These are phyloP conservation scores for Drosophila obscura DNA, from an alignment of 1,140 invertebrate genomes.

Conservation along the genomic window DNA sequence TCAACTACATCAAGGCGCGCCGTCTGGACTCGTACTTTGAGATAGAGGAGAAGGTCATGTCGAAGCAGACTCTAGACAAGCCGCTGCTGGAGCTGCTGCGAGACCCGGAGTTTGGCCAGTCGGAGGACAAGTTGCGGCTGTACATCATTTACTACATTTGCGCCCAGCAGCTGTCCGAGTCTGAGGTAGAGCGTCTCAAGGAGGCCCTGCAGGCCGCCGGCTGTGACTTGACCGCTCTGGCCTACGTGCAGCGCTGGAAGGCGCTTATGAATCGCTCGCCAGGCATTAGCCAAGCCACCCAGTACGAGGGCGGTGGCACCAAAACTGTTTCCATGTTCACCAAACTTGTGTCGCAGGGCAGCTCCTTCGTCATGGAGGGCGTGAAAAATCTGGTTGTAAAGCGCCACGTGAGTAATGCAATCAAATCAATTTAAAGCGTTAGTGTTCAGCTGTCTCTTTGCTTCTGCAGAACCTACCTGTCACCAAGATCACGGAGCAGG, in stretches of 20 bases:
- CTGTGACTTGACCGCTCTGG: conserved; percentile 92
- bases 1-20: conserved; percentile 93
- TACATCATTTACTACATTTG: conserved; percentile 98
- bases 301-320: conserved; percentile 96
- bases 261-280: conserved; percentile 75
- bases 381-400: conserved; percentile 99
- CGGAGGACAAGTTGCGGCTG: conserved; percentile 96
- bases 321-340: conserved; percentile 99
- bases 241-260: conserved; percentile 96
- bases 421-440: background rate
- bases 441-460: background rate
- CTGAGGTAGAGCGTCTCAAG: conserved; percentile 93
- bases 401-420: conserved; percentile 90
- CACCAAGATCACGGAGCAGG: conserved; percentile 95
- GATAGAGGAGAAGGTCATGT: conserved; percentile 98
- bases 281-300: conserved; percentile 85
- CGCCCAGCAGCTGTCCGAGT: conserved; percentile 90
- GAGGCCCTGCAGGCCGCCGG: conserved; percentile 90
- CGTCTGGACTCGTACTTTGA: conserved; percentile 98
- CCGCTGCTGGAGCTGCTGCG: conserved; percentile 91
- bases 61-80: conserved; percentile 90
- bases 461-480: conserved; percentile 91
- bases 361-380: conserved; percentile 99
- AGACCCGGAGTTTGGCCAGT: conserved; percentile 93
- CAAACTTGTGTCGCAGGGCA: conserved; percentile 97